Evolutionary conservation across 2,888 invertebrate species (phyloP), one percentile per base, ranked within the genome.

Genomic region (Spilosoma lubricipeda): DNA sequence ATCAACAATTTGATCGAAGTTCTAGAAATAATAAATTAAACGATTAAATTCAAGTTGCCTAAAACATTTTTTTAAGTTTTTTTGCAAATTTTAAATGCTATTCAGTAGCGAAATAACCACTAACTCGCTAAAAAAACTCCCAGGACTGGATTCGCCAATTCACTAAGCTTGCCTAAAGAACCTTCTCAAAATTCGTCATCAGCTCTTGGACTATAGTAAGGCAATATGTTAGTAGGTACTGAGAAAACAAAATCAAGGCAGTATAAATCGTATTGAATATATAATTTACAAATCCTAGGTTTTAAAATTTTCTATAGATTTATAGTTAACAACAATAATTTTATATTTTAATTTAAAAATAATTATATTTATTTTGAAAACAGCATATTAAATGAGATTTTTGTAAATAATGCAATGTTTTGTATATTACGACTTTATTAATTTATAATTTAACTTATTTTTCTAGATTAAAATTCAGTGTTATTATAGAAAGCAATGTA

Each of bases 391-490:
- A 78, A 45, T 77, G 82, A 79, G 75, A 80, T 72, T 77, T 83
- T 84, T 85, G 84, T 86, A 87, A 82, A 86, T 84, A 85, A 78
- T 80, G 76, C 74, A 48, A 82, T 82, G 81, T 85, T 85, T 86
- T 86, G 83, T 86, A 85, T 83, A 86, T 85, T 82, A 80, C 80
- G 77, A 80, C 77, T 68, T 80, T 81, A 82, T 81, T 72, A 72
- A 72, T 72, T 81, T 80, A 79, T 83, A 77, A 77, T 80, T 85
- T 84, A 82, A 87, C 85, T 88, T 87, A 86, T 87, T 86, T 70
- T 70, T 77, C 71, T 68, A 77, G 67, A 65, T 78, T 69, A 66
- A 69, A 65, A 39, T 74, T 70, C 64, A 52, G 36, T 73, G 13
- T 71, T 67, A 0, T 67, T 45, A 67, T 48, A 23, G 5, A n/a